Conservation (phyloP, 2,888 invertebrate genomes). For the Anodontia alba region DNA sequence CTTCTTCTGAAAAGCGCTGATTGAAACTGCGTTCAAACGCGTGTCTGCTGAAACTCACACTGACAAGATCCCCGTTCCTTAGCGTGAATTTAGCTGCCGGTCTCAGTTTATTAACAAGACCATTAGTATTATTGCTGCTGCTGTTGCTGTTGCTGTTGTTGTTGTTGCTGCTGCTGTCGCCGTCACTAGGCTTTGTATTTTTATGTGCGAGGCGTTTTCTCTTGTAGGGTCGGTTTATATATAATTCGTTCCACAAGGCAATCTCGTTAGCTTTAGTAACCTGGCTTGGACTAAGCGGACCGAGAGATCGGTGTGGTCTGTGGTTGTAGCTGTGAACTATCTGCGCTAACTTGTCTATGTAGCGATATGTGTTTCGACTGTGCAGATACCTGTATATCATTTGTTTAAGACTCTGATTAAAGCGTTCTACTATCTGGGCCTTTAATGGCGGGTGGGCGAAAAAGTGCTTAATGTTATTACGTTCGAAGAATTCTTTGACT, state of each 20-base stretch:
- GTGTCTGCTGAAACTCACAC: too few relatives aligned
- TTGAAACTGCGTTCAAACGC: too few relatives aligned
- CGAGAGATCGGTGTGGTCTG: background rate
- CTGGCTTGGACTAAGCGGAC: background rate
- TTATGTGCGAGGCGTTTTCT: background rate
- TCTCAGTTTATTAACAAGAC: too few relatives aligned
- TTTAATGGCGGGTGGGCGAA: constrained; percentile 13
- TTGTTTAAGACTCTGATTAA: constrained; percentile 5
- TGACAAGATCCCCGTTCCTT: too few relatives aligned
- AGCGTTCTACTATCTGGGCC: constrained; percentile 9
- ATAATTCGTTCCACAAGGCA: constrained; percentile 12
- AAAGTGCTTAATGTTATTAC: constrained; percentile 5
- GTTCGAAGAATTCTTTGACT: background rate
- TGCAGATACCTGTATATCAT: constrained; percentile 14
- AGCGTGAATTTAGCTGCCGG: too few relatives aligned
- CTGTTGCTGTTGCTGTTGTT: too few relatives aligned
- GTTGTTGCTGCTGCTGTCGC: too few relatives aligned
- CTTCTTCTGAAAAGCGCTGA: too few relatives aligned
- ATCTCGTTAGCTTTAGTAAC: background rate
- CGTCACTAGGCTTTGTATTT: background rate
- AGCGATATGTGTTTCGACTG: background rate
- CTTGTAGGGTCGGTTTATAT: background rate
- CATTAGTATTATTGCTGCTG: too few relatives aligned
- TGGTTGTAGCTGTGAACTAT: background rate
- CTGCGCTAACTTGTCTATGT: background rate